phyloP scores from a whole-genome alignment of 2,888 invertebrate species.

The Liodrosophila aerea region DNA sequence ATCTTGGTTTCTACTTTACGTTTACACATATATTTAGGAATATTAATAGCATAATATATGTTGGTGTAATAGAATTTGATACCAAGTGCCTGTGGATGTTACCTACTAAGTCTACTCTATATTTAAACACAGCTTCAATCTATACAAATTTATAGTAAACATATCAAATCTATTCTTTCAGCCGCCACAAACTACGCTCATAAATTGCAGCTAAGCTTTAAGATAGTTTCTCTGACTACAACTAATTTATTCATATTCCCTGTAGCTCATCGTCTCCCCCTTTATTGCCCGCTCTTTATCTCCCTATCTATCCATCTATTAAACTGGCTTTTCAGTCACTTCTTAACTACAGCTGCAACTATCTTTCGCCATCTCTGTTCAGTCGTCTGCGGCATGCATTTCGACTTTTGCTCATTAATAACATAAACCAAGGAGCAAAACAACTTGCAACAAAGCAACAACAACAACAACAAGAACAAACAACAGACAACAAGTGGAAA shows the following conservation, averaged over 20 bases:
- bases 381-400: slow-evolving; percentile 56
- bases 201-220: not conserved
- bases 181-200: no score
- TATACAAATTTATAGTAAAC: no score
- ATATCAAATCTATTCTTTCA: not conserved
- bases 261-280: slow-evolving; percentile 12
- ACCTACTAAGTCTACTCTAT: no score
- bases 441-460: slow-evolving; percentile 31
- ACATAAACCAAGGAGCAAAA: slow-evolving; percentile 55
- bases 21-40: no score
- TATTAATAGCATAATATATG: no score
- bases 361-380: slow-evolving; percentile 8
- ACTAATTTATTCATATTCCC: not conserved
- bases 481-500: not conserved
- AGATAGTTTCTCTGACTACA: not conserved
- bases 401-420: slow-evolving; percentile 72
- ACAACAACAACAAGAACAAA: slow-evolving; percentile 20
- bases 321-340: slow-evolving; percentile 24
- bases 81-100: no score
- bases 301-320: slow-evolving; percentile 14
- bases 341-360: slow-evolving; percentile 13
- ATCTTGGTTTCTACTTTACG: no score
- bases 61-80: no score
- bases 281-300: not conserved
- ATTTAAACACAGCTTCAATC: not conserved